Conservation (phyloP, 1,140 invertebrate genomes). For the Bombus huntii region DNA sequence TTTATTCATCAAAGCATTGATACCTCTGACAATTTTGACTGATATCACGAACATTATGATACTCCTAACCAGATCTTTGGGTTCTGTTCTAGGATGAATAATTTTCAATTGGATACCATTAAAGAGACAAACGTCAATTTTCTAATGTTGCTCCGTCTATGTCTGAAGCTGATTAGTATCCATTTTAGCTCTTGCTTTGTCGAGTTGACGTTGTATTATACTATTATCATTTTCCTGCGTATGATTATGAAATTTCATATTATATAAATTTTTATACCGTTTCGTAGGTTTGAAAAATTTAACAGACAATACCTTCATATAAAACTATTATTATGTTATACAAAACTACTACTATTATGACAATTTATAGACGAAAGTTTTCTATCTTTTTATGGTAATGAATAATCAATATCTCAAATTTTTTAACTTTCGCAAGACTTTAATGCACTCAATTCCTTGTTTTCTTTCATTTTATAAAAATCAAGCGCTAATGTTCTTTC, state of each 20-base stretch:
- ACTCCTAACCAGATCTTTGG: neutral
- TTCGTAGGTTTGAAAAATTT: neutral
- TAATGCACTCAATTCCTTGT: neutral
- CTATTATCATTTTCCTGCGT: neutral
- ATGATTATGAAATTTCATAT: neutral
- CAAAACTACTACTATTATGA: neutral
- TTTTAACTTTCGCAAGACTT: neutral
- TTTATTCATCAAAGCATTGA: neutral
- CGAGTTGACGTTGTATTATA: neutral
- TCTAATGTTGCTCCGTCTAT: neutral
- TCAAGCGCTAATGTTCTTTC: neutral
- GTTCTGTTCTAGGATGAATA: neutral
- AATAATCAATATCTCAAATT: neutral
- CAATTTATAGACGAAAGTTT: too few species aligned
- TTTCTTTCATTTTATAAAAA: neutral
- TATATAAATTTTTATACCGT: neutral
- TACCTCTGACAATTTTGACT: neutral
- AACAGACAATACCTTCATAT: accelerated
- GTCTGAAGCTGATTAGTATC: neutral
- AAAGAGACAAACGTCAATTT: neutral
- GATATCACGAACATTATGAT: neutral
- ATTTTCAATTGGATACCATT: neutral
- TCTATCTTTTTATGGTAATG: neutral
- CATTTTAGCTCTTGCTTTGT: neutral
- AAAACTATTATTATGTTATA: neutral